Conservation (phyloP, 2,113 vertebrate species). For the Pluvianellus socialis region DNA sequence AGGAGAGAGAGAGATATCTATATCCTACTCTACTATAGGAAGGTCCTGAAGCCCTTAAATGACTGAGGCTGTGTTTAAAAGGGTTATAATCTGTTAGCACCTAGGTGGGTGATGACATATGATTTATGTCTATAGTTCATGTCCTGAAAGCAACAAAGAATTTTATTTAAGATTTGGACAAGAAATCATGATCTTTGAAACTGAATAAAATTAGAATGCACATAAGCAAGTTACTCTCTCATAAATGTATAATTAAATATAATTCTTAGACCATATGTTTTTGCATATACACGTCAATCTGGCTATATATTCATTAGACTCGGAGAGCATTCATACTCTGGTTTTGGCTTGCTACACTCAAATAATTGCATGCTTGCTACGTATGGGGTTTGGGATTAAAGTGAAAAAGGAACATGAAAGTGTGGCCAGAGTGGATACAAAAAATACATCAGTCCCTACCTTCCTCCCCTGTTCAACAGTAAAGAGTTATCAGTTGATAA, state of each 20-base stretch:
- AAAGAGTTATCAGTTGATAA: neutral
- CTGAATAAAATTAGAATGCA: neutral
- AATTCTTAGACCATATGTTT: neutral
- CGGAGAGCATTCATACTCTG: neutral
- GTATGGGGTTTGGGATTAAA: neutral
- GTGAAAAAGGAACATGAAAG: neutral
- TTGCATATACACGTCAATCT: neutral
- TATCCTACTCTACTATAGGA: neutral
- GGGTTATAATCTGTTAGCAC: neutral
- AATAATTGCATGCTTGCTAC: neutral
- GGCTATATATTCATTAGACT: neutral
- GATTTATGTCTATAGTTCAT: neutral
- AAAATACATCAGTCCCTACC: neutral
- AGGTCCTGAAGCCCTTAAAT: neutral
- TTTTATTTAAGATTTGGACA: neutral
- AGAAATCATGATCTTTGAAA: neutral
- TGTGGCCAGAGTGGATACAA: neutral
- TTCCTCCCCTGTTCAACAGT: neutral
- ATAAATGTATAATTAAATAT: neutral
- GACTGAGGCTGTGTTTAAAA: neutral
- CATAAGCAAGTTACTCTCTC: neutral
- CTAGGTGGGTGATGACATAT: neutral
- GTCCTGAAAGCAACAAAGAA: neutral
- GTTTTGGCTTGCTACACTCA: neutral
- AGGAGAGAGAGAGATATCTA: too few relatives aligned